A percentile compares a stretch with the other conserved stretches of the same genome.
Conservation (phyloP, 2,113 vertebrate genomes). For the Paraplagusia blochii region DNA sequence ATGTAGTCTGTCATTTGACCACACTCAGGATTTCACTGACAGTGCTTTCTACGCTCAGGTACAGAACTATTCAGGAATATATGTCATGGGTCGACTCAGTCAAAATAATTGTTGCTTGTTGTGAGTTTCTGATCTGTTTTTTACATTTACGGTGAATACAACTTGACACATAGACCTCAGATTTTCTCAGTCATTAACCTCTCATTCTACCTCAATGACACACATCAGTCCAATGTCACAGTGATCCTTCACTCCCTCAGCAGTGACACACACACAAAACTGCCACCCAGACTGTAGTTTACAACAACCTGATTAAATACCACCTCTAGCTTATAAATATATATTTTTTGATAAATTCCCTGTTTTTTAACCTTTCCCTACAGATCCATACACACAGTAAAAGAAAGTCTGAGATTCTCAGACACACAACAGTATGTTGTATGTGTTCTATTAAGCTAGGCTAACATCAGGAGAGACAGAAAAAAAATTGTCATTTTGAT, state of each 20-base stretch:
- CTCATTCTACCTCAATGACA: conserved; percentile 72
- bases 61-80: conserved; percentile 72
- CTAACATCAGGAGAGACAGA: no score
- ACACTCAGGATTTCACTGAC: conserved; percentile 68
- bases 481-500: no score
- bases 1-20: conserved; percentile 51
- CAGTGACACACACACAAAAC: conserved; percentile 9
- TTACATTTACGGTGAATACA: conserved; percentile 66
- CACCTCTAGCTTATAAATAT: conserved; percentile 30
- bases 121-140: conserved; percentile 68
- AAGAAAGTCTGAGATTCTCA: no score
- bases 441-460: no score
- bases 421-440: background rate
- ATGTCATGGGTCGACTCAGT: conserved; percentile 62
- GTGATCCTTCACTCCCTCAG: conserved; percentile 40
- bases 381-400: conserved; percentile 69
- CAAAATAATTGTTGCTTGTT: conserved; percentile 63
- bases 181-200: conserved; percentile 59
- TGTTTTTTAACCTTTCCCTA: conserved; percentile 43
- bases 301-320: conserved; percentile 65
- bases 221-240: conserved; percentile 37
- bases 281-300: conserved; percentile 59
- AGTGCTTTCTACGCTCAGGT: conserved; percentile 71
- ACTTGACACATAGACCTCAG: conserved; percentile 71
- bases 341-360: conserved; percentile 2